phyloP scores from a whole-genome alignment of 2,888 invertebrate species.

The Lycocerus yunnanus region DNA sequence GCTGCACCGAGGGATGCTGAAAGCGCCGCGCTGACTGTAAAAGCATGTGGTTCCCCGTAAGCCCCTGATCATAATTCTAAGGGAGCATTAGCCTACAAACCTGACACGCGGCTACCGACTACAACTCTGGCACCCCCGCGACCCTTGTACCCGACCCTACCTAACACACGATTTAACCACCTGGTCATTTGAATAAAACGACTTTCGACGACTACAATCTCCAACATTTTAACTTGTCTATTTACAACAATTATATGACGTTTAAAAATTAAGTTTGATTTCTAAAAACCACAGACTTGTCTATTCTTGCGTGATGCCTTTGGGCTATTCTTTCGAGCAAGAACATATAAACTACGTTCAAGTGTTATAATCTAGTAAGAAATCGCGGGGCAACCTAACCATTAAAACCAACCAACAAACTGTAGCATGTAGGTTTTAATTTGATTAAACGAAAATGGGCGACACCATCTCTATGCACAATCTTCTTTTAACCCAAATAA shows the following conservation, averaged over 20 bases:
- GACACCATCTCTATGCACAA: conserved; percentile 15
- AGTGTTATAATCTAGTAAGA: background rate
- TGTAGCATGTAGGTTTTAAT: background rate
- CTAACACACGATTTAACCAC: conserved; percentile 39
- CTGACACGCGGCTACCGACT: conserved; percentile 41
- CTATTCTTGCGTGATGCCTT: conserved; percentile 1
- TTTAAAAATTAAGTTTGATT: background rate
- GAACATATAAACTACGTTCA: background rate
- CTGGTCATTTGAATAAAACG: conserved; percentile 36
- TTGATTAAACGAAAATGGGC: conserved; percentile 14
- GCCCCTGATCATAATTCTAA: conserved; percentile 37
- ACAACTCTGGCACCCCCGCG: conserved; percentile 31
- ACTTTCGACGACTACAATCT: background rate
- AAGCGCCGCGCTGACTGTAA: conserved; percentile 34
- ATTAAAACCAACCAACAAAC: background rate
- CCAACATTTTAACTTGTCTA: background rate
- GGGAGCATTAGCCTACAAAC: conserved; percentile 49
- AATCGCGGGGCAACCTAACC: background rate
- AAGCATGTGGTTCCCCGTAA: conserved; percentile 28
- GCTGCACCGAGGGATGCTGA: conserved; percentile 43
- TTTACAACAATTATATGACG: background rate
- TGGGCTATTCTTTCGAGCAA: background rate
- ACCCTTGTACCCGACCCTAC: conserved; percentile 29
- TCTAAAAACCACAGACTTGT: background rate
- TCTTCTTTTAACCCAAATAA: background rate